Evolutionary conservation across 2,797 vertebrate species (phyloP).

Genomic region (Lutjanus argentimaculatus): DNA sequence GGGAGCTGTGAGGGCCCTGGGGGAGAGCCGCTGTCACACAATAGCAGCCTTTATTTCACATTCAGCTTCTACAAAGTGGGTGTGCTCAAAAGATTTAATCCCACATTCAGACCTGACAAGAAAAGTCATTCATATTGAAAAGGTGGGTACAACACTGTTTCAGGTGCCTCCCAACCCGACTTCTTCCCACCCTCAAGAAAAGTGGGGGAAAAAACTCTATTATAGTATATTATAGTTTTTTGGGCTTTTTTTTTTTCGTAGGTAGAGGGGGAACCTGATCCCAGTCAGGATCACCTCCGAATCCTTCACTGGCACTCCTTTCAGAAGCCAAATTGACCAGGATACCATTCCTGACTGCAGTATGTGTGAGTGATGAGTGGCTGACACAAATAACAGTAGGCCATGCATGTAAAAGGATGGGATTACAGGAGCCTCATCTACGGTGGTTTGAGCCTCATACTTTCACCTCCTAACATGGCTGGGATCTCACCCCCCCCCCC

Average conservation of each 20-base stretch:
- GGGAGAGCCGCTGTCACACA: constrained; percentile 72
- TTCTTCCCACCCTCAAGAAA: constrained; percentile 45
- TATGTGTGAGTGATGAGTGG: constrained; percentile 69
- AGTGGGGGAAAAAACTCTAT: constrained; percentile 36
- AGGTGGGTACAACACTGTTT: constrained; percentile 80
- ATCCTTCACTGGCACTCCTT: constrained; percentile 52
- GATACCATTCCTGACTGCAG: constrained; percentile 64
- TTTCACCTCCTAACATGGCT: constrained; percentile 67
- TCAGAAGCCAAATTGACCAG: constrained; percentile 57
- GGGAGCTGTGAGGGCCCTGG: constrained; percentile 64
- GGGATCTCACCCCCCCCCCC: constrained; percentile 53
- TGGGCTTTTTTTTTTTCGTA: constrained; percentile 28
- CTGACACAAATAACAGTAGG: constrained; percentile 70
- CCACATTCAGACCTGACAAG: constrained; percentile 82
- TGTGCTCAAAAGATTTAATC: constrained; percentile 84
- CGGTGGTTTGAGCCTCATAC: constrained; percentile 58
- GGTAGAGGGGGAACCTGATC: constrained; percentile 70
- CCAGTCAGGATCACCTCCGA: constrained; percentile 58
- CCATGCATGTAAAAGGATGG: constrained; percentile 68
- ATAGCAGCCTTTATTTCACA: constrained; percentile 83
- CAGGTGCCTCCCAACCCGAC: constrained; percentile 71
- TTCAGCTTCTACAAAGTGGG: constrained; percentile 84
- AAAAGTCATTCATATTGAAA: constrained; percentile 82
- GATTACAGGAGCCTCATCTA: constrained; percentile 61
- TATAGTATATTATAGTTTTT: constrained; percentile 50